phyloP scores from a whole-genome alignment of 2,888 invertebrate genomes.

The Thereva nobilitata region DNA sequence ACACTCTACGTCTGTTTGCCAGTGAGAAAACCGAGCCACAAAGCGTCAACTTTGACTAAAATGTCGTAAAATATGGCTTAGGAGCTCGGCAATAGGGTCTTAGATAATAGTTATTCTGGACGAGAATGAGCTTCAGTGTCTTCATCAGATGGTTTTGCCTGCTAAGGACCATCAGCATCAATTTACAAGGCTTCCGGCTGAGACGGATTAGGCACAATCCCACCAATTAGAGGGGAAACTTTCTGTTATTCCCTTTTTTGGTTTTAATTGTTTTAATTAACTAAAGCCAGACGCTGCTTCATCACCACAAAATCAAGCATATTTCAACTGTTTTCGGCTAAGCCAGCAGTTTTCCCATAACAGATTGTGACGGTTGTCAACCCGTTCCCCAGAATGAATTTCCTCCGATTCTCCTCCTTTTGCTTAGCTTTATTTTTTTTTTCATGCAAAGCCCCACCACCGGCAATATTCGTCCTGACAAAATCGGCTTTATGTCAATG shows the following conservation, averaged over 20 bases:
- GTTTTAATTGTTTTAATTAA: constrained; percentile 6
- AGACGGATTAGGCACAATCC: constrained; percentile 20
- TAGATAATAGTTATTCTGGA: not conserved
- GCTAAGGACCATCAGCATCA: not conserved
- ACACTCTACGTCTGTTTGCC: too few species aligned
- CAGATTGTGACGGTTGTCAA: constrained; percentile 41
- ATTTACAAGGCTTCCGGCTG: constrained; percentile 15
- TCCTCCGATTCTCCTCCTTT: constrained; percentile 20
- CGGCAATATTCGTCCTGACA: constrained; percentile 10
- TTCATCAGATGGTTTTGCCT: constrained; percentile 24
- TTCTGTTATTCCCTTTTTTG: not conserved
- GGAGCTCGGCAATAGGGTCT: too few species aligned
- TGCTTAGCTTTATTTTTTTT: not conserved
- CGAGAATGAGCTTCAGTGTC: constrained; percentile 1
- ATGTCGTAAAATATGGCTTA: too few species aligned
- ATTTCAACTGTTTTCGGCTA: constrained; percentile 28
- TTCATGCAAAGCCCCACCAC: too few species aligned
- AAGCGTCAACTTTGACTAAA: too few species aligned
- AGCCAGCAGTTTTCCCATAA: constrained; percentile 22
- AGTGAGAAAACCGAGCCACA: too few species aligned
- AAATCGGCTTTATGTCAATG: constrained; percentile 15
- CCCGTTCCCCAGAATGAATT: constrained; percentile 25
- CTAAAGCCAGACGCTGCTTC: not conserved
- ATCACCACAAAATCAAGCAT: constrained; percentile 30
- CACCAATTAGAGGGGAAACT: constrained; percentile 6